phyloP scores from a whole-genome alignment of 2,113 vertebrate species.

The Hippocampus comes region DNA sequence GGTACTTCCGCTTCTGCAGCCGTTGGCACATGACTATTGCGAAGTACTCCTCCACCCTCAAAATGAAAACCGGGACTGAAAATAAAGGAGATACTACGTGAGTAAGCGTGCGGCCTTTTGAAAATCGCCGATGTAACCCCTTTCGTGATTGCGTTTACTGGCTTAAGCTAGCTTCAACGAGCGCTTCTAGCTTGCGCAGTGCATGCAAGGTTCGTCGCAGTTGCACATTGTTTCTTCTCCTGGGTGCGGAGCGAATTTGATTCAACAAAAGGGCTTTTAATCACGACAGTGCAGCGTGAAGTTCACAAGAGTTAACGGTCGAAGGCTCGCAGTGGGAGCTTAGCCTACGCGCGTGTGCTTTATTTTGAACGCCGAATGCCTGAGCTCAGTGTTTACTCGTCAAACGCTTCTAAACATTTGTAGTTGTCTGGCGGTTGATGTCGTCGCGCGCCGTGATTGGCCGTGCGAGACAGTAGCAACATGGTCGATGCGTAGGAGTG shows the following conservation, averaged over 20 bases:
- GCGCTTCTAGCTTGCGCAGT: constrained; percentile 33
- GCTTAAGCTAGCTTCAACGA: constrained; percentile 18
- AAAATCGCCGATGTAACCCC: neutral
- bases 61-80: constrained; percentile 43
- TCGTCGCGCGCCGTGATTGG: too few species aligned
- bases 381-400: too few species aligned
- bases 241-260: too few species aligned
- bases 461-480: too few species aligned
- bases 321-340: neutral
- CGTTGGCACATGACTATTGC: too few species aligned
- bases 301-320: neutral
- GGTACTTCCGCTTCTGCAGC: neutral
- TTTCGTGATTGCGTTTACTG: neutral
- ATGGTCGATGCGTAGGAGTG: too few species aligned
- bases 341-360: neutral
- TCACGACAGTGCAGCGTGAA: neutral
- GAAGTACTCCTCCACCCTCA: neutral
- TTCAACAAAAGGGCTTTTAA: neutral
- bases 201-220: neutral
- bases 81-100: constrained; percentile 34
- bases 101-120: neutral
- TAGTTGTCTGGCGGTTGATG: too few species aligned
- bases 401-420: too few species aligned
- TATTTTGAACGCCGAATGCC: neutral
- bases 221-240: too few species aligned